These are phyloP conservation scores for Dinocampus coccinellae DNA, from an alignment of 2,888 invertebrate genomes.

Conservation along the genomic window DNA sequence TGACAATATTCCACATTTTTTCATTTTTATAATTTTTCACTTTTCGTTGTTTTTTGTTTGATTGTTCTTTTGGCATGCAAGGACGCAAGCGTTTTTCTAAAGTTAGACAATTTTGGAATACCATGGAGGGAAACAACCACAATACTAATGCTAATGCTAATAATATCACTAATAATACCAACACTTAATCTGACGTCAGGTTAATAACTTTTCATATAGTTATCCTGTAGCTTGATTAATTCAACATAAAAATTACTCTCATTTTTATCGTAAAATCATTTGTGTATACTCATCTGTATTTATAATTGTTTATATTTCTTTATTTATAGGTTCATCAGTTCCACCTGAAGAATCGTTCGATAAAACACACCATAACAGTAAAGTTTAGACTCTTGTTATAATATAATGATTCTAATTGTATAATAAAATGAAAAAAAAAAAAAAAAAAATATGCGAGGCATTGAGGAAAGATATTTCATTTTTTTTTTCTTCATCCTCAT, in stretches of 20 bases:
- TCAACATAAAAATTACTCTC: neutral
- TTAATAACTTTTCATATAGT: conserved; percentile 5
- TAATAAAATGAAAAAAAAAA: conserved; percentile 39
- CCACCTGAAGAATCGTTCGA: conserved; percentile 67
- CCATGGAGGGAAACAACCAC: conserved; percentile 65
- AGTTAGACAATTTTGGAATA: conserved; percentile 68
- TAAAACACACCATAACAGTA: conserved; percentile 63
- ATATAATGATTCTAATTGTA: conserved; percentile 44
- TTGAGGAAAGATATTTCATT: neutral
- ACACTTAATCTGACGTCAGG: conserved; percentile 19
- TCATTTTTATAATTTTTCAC: conserved; percentile 40
- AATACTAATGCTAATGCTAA: conserved; percentile 35
- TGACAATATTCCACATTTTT: conserved; percentile 26
- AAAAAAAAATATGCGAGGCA: neutral
- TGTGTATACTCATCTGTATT: neutral
- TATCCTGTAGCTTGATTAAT: neutral
- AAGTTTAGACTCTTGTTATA: conserved; percentile 57
- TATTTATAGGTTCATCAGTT: conserved; percentile 64
- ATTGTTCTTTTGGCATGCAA: conserved; percentile 56
- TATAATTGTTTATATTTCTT: neutral
- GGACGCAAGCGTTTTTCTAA: conserved; percentile 69
- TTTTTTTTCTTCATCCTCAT: neutral
- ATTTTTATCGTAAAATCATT: neutral
- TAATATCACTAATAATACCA: conserved; percentile 28
- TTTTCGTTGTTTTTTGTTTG: conserved; percentile 41